phyloP scores from a whole-genome alignment of 2,888 invertebrate genomes.

The Shargacucullia verbasci region DNA sequence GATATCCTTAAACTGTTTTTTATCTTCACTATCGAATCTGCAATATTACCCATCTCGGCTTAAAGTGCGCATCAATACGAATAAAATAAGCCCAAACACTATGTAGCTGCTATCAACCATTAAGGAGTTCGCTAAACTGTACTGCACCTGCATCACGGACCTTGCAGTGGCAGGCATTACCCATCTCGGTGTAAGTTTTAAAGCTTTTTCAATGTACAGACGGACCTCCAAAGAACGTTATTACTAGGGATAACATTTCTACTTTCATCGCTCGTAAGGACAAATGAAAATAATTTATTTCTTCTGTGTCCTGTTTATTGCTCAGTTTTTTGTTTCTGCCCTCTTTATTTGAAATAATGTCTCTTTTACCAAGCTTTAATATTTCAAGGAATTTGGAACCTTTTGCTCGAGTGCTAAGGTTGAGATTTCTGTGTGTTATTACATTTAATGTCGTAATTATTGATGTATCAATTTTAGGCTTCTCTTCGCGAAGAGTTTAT shows the following conservation, averaged over 20 bases:
- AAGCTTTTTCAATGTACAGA: slow-evolving; percentile 1
- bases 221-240: neutral
- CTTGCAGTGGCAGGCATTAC: too few relatives aligned
- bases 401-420: rapidly evolving
- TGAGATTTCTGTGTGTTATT: slow-evolving; percentile 3
- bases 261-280: slow-evolving; percentile 28
- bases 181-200: neutral
- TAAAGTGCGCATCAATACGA: too few relatives aligned
- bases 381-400: neutral
- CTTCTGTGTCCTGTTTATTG: slow-evolving; percentile 48
- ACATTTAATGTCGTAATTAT: slow-evolving; percentile 43
- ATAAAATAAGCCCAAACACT: too few relatives aligned
- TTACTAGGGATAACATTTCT: slow-evolving; percentile 20
- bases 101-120: too few relatives aligned
- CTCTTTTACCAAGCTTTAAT: slow-evolving; percentile 4
- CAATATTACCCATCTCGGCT: too few relatives aligned
- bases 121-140: too few relatives aligned
- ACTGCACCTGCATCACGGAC: too few relatives aligned
- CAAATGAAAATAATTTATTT: slow-evolving; percentile 52
- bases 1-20: too few relatives aligned
- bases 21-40: too few relatives aligned
- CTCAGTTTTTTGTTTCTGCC: slow-evolving; percentile 38
- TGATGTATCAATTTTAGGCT: slow-evolving; percentile 50
- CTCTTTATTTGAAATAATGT: slow-evolving; percentile 43
- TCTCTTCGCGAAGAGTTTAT: slow-evolving; percentile 12